Base-by-base conservation (phyloP, 2,113 vertebrate genomes). In the Clarias magur region DNA sequence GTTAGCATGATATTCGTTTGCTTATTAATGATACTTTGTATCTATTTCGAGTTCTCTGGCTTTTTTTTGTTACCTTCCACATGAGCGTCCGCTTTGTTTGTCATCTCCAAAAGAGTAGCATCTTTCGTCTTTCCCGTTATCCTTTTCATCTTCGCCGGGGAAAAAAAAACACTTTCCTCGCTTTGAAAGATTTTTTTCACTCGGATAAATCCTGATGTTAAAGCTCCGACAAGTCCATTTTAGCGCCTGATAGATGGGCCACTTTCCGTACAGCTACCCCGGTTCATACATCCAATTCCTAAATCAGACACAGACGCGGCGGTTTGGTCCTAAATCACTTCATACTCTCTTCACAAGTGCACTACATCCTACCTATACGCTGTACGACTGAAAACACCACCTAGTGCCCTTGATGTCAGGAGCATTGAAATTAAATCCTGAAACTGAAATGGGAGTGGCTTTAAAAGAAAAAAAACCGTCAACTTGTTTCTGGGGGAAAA, bases 21-120 rank as follows among this genome's bases (percentile, higher is more conserved):
- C 15, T 59, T 59, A 59, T 59, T 59, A 59, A 3, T 19, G 17
- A 48, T 17, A 30, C 16, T 57, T 56, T 1, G 75, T 78, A 5
- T 59, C 16, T 17, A 25, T 3, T 76, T 75, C 56, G 3, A 21
- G 3, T 53, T 19, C 23, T 42, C 1, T 23, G 12, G 56, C 23
- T 48, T 21, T 2, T n/a, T 53, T 72, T 34, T 85, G 2, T 27
- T 92, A 95, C 94, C 95, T 94, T 78, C 89, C 0, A 84, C 80
- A 80, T 93, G 93, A 10, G 89, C 89, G 9, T 95, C 94, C 8
- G 86, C 56, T 15, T 89, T 80, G 92, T 83, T 92, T 81, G 93
- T 91, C 90, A 95, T 94, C 90, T 95, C 95, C 90, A 94, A 93
- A 81, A 95, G 91, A 92, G 94, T 95, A 91, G 95, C 95, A 88